These are phyloP conservation scores for Rhagologus leucostigma DNA, from an alignment of 2,113 vertebrate genomes.

Conservation along the genomic window DNA sequence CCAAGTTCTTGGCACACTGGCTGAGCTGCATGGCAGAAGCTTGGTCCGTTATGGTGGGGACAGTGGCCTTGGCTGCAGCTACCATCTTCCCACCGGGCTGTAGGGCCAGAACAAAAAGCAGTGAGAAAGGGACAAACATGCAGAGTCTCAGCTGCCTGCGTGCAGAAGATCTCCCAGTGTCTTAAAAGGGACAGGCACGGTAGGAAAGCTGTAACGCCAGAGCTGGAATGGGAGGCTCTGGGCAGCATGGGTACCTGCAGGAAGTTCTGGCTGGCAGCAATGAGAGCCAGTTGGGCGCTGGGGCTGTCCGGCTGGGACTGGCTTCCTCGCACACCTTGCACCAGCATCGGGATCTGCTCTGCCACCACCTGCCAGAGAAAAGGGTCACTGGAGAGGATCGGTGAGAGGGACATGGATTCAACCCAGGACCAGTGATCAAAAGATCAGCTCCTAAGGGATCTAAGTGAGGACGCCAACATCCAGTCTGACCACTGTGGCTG, in stretches of 20 bases:
- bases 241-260: slow-evolving; percentile 77
- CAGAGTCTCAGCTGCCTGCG: neutral
- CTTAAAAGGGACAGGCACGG: fast-evolving
- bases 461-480: neutral
- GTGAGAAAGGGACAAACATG: neutral
- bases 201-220: neutral
- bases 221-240: neutral
- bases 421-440: neutral
- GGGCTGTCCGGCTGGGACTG: slow-evolving; percentile 94
- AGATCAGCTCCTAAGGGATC: neutral
- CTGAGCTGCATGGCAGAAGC: slow-evolving; percentile 95
- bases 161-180: neutral
- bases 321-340: slow-evolving; percentile 92
- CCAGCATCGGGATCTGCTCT: slow-evolving; percentile 95
- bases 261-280: slow-evolving; percentile 94
- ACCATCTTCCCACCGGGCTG: slow-evolving; percentile 97
- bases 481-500: neutral
- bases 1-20: slow-evolving; percentile 95
- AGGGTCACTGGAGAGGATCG: neutral
- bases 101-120: neutral
- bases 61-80: slow-evolving; percentile 89
- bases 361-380: slow-evolving; percentile 81
- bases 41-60: slow-evolving; percentile 88
- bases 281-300: slow-evolving; percentile 92
- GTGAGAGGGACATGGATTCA: neutral